Base-by-base conservation (phyloP, 2,113 vertebrate species). In the Muntiacus muntjak region DNA sequence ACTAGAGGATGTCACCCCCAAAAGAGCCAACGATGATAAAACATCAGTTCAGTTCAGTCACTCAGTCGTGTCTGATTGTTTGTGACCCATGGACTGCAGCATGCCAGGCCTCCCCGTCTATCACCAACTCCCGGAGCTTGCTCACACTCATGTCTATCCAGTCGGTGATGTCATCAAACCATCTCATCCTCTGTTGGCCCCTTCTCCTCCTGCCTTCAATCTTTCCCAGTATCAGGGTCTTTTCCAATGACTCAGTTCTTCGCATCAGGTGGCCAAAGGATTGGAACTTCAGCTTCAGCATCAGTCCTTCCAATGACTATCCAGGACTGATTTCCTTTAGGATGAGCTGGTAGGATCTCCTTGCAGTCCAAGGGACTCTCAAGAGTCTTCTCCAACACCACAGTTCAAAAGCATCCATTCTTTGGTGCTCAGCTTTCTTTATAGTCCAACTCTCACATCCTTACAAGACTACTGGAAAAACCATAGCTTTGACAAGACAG, bases 371-470 rank as follows among this genome's bases (percentile, higher is more conserved):
- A 23, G 9, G 5, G 19, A 36, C 67, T 71, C n/a, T 71, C 9
- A 71, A 23, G 19, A 71, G 10, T 36, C n/a, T 71, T 71, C 67
- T 36, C n/a, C n/a, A 40, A 40, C 67, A 36, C n/a, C 67, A 71
- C 11, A 71, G 11, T 36, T 23, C n/a, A 36, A 71, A 36, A 71
- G 19, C 67, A 71, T 71, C 67, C 0, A 0, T 71, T 71, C n/a
- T 71, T 36, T 0, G 0, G 19, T 0, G 1, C 67, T 71, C 67
- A 71, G 19, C 9, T 40, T 40, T 40, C 19, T 23, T 71, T 2
- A 23, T 23, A 6, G n/a, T 36, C 67, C n/a, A 71, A 71, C 19
- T 71, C 19, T 12, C 10, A 71, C 0, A 0, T 40, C n/a, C 64
- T 36, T 11, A 71, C 19, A 19, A 0, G 19, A 71, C n/a, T 3